Evolutionary conservation across 2,888 invertebrate species (phyloP), one percentile per base, ranked within the genome.

Genomic region (Eumacrocentrus americanus): DNA sequence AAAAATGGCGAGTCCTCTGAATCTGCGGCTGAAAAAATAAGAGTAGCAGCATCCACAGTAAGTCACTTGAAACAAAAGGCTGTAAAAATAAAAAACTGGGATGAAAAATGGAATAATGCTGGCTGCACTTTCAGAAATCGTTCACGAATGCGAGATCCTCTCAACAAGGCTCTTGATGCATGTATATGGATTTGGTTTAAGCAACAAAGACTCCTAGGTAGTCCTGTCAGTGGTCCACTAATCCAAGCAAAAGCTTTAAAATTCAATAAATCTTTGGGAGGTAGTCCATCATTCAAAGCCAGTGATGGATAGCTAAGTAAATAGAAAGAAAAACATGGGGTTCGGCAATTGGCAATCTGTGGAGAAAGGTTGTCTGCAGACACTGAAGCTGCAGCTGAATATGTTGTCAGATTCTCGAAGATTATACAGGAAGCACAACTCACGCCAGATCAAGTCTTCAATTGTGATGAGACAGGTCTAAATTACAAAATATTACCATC

Each of bases 401-500:
- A 16, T 14, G 9, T 9, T 16, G 14, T 9, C 12, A n/a, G 18
- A 9, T 42, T 42, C 18, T 9, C 12, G 1, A 2, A 2, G n/a
- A 12, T 20, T 47, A 11, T 47, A 12, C 11, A n/a, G 2, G 25
- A 25, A 22, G 23, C 6, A 47, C 22, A 12, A 11, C 20, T 25
- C 6, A 6, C 7, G 3, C 42, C 2, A 29, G 50, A 57, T 11
- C 40, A 57, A 4, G 38, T 57, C 16, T 57, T 34, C 14, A 57
- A 57, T 34, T 9, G 12, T 23, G 57, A 57, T 12, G 50, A 57
- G 42, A 51, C 51, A 2, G 42, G 51, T 2, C 1, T 51, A 1
- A 44, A 51, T 16, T 37, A 18, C 9, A 23, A 25, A 5, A 9
- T 16, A 35, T 37, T 57, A 40, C 57, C 57, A 2, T 4, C 7